Evolutionary conservation across 2,888 invertebrate species (phyloP), one percentile per base, ranked within the genome.

Genomic region (Stegana nigrithorax): DNA sequence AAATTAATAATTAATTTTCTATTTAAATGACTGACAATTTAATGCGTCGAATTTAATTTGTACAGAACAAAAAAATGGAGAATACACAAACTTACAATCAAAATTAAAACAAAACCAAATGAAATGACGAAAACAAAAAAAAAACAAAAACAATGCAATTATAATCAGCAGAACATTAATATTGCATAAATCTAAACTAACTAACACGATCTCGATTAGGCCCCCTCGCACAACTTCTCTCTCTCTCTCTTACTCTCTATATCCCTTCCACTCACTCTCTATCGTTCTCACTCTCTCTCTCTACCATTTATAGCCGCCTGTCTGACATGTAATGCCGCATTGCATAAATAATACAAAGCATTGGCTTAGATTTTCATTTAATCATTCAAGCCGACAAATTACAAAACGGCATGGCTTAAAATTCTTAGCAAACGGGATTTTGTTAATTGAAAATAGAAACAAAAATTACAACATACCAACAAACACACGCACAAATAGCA

Each of bases 381-480:
- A 25, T 25, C 50, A 50, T n/a, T 23, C 50, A 26, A 50, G 25
- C 50, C n/a, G n/a, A 21, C 14, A 39, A 39, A 39, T n/a, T 39
- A 39, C n/a, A 39, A 17, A 39, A 39, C 17, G 14, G 39, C 39
- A 39, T 17, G 14, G 39, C n/a, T 39, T 39, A 39, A 39, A 39
- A 39, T 39, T n/a, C 32, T 55, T 36, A 55, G 32, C 32, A 55
- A 36, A 36, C 32, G 53, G 32, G 12, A 10, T 55, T 39, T 55
- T 32, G 53, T 55, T 55, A 55, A 55, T 55, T 55, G 53, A 53
- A 53, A 53, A 53, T 53, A 32, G 32, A 53, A 29, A 53, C 26
- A 32, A 32, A 53, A 53, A 32, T 53, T 32, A 3, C 10, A 47
- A 21, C n/a, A n/a, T n/a, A n/a, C n/a, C n/a, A n/a, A n/a, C n/a